phyloP scores from a whole-genome alignment of 2,797 vertebrate species.

The Urophycis tenuis region DNA sequence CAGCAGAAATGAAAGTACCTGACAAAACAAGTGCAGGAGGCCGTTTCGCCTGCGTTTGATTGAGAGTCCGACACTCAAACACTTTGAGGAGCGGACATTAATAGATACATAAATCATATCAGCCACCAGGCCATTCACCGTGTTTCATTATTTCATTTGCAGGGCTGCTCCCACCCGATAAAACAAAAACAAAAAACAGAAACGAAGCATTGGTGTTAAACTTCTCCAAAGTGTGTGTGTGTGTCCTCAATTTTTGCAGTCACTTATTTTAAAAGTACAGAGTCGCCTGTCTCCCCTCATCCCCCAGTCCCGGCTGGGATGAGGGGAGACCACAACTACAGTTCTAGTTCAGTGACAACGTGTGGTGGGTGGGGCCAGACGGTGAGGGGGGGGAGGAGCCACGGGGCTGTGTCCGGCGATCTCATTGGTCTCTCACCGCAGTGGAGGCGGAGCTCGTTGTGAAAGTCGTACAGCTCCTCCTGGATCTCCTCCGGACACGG shows the following conservation, averaged over 20 bases:
- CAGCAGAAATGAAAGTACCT: too few species aligned
- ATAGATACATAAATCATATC: slow-evolving; percentile 1
- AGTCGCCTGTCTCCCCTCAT: background rate
- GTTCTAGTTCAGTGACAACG: background rate
- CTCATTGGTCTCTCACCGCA: slow-evolving; percentile 80
- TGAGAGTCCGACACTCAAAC: background rate
- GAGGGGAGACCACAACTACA: too few species aligned
- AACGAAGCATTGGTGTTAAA: background rate
- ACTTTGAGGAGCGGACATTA: background rate
- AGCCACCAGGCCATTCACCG: slow-evolving; percentile 5
- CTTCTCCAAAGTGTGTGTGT: too few species aligned
- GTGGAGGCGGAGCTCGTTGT: slow-evolving; percentile 90
- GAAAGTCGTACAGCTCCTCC: slow-evolving; percentile 88
- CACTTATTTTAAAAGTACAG: background rate
- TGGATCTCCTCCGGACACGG: slow-evolving; percentile 92
- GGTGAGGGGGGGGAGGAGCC: background rate
- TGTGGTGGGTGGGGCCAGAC: background rate
- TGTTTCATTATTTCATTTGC: background rate
- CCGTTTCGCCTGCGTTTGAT: too few species aligned
- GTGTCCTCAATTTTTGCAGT: background rate
- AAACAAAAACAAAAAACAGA: background rate
- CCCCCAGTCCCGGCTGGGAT: background rate
- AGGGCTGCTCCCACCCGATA: background rate
- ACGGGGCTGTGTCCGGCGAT: background rate
- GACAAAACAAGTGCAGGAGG: too few species aligned